Evolutionary conservation across 2,113 vertebrate genomes (phyloP).

Genomic region (Channa maculata): DNA sequence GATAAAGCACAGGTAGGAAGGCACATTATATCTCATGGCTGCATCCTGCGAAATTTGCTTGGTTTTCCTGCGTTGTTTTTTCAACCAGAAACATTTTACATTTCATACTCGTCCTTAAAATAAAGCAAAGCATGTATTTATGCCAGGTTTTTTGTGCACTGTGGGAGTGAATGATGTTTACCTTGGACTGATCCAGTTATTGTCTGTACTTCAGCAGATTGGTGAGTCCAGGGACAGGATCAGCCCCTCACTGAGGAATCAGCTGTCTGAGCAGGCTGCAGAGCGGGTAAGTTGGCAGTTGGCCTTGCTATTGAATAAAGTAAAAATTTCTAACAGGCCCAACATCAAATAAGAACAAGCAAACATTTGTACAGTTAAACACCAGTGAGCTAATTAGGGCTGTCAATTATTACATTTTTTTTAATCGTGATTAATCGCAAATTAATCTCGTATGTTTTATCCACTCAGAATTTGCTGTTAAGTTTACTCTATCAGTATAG

Average conservation of each 20-base stretch:
- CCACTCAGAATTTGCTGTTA: no score
- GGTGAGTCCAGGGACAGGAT: conserved; percentile 47
- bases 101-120: not conserved
- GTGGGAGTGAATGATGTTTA: not conserved
- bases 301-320: not conserved
- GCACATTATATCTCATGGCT: not conserved
- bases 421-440: not conserved
- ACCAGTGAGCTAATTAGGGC: no score
- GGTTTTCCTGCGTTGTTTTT: not conserved
- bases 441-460: no score
- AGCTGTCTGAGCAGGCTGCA: conserved; percentile 63
- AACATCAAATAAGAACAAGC: not conserved
- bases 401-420: not conserved
- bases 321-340: not conserved
- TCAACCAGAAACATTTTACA: not conserved
- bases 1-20: conserved; percentile 79
- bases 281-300: conserved; percentile 61
- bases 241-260: conserved; percentile 44
- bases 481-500: no score
- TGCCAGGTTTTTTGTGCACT: not conserved
- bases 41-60: not conserved
- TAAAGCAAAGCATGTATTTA: not conserved
- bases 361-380: not conserved
- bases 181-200: conserved; percentile 54
- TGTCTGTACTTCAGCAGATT: conserved; percentile 59